Evolutionary conservation across 2,797 vertebrate genomes (phyloP).

Genomic region (Otolemur crassicaudatus): DNA sequence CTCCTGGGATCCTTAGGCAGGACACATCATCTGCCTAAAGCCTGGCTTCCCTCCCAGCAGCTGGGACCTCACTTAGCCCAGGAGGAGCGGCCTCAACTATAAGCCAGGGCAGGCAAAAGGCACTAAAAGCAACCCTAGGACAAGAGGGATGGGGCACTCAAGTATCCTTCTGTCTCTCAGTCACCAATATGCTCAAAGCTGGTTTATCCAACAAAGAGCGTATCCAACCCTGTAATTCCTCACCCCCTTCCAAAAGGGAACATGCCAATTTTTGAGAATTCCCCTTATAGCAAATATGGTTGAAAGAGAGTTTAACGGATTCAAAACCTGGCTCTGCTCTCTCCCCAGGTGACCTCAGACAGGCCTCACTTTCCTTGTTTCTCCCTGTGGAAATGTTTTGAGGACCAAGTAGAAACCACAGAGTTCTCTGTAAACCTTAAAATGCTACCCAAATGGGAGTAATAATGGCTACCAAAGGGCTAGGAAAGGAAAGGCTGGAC

Average conservation of each 20-base stretch:
- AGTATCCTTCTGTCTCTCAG: neutral
- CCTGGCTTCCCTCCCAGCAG: neutral
- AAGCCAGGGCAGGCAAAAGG: neutral
- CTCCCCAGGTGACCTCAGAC: neutral
- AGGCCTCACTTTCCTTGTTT: neutral
- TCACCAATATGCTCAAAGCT: neutral
- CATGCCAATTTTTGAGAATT: constrained; percentile 9
- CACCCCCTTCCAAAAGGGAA: neutral
- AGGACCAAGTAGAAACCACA: neutral
- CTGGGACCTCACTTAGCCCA: neutral
- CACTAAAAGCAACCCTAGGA: neutral
- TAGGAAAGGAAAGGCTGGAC: neutral
- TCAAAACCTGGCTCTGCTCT: neutral
- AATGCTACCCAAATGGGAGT: neutral
- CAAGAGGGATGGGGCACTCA: neutral
- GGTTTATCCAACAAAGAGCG: neutral
- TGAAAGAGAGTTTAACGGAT: neutral
- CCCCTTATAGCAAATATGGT: constrained; percentile 12
- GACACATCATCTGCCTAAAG: accelerated
- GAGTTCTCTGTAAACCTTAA: neutral
- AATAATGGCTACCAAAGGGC: neutral
- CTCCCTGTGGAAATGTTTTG: neutral
- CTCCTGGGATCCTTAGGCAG: neutral
- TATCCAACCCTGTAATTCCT: neutral
- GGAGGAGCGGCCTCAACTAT: neutral